A percentile compares a stretch with the other conserved stretches of the same genome.
phyloP scores from a whole-genome alignment of 2,113 vertebrate genomes.

The Ammodytes marinus region DNA sequence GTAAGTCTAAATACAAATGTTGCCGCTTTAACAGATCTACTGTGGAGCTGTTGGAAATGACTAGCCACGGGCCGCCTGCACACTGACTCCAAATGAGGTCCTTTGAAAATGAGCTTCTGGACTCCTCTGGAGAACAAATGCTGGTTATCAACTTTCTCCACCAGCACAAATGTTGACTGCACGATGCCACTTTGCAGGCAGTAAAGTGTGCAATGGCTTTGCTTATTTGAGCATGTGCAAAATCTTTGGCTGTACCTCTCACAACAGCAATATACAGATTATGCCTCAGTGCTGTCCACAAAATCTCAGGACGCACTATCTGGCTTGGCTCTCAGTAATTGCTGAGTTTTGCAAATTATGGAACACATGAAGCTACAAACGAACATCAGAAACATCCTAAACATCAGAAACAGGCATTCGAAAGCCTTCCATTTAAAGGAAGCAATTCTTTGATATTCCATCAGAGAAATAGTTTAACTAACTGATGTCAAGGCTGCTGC shows the following conservation, averaged over 20 bases:
- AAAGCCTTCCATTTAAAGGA: not conserved
- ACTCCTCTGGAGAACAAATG: not conserved
- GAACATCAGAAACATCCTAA: not conserved
- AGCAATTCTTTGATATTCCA: not conserved
- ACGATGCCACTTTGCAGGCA: not conserved
- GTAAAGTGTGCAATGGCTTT: not conserved
- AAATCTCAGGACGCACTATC: constrained; percentile 27
- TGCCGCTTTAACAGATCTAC: not conserved
- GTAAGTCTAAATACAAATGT: not conserved
- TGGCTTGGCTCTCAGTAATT: constrained; percentile 10
- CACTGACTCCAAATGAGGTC: not conserved
- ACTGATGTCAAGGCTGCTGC: not conserved
- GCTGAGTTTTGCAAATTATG: not conserved
- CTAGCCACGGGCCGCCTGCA: too few relatives aligned
- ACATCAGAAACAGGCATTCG: not conserved
- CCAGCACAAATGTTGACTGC: not conserved
- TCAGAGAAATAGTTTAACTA: not conserved
- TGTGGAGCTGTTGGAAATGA: not conserved
- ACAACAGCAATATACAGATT: not conserved
- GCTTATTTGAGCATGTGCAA: constrained; percentile 9
- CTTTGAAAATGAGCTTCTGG: not conserved
- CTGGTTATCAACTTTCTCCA: not conserved
- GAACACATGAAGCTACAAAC: too few relatives aligned
- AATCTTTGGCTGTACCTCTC: constrained; percentile 2
- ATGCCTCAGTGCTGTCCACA: not conserved